Conservation (phyloP, 2,113 vertebrate species). For the Melospiza georgiana region DNA sequence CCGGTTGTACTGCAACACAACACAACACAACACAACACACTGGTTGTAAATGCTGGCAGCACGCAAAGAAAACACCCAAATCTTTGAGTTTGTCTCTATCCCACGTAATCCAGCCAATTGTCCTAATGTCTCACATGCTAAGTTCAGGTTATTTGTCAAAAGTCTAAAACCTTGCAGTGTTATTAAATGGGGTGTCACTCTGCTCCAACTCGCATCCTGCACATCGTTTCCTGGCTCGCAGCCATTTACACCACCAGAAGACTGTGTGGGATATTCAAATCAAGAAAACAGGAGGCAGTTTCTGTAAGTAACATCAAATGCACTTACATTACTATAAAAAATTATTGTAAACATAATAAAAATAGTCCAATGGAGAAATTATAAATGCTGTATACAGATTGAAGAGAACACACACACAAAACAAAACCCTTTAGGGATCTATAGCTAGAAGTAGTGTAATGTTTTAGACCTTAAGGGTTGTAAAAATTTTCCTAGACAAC, state of each 20-base stretch:
- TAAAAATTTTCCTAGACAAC: not conserved
- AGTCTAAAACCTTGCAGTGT: not conserved
- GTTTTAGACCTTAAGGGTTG: not conserved
- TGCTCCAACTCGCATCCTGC: fast-evolving
- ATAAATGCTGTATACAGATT: not conserved
- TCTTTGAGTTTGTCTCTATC: not conserved
- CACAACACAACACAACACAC: not conserved
- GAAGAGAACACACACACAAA: not conserved
- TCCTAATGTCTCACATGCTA: not conserved
- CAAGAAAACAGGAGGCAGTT: not conserved
- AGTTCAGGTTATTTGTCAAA: not conserved
- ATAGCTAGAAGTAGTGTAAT: not conserved
- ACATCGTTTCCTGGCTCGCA: not conserved
- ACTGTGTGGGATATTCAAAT: not conserved
- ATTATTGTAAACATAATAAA: not conserved
- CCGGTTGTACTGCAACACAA: conserved; percentile 82
- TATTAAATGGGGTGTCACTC: not conserved
- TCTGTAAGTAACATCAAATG: not conserved
- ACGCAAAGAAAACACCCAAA: fast-evolving
- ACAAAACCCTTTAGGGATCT: fast-evolving
- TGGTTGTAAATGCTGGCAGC: not conserved
- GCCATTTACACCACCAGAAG: not conserved
- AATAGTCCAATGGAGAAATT: not conserved
- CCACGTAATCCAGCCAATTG: not conserved
- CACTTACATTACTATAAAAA: not conserved